phyloP scores from a whole-genome alignment of 1,140 invertebrate species.

The Drosophila albomicans region DNA sequence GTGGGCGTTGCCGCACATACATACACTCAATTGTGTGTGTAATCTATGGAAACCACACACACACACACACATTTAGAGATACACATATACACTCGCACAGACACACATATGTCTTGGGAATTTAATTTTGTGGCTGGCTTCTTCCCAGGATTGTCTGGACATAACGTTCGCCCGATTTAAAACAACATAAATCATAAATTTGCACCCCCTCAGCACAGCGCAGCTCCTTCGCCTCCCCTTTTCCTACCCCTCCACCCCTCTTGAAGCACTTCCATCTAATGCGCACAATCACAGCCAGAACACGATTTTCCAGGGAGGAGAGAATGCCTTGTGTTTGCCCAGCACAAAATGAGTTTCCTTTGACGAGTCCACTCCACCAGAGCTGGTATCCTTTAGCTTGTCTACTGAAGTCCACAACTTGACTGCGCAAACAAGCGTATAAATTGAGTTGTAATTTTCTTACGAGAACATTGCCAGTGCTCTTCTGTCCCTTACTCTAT shows the following conservation, averaged over 20 bases:
- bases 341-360: conserved; percentile 70
- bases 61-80: conserved; percentile 18
- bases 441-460: conserved; percentile 76
- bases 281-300: conserved; percentile 69
- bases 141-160: conserved; percentile 39
- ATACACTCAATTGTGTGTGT: conserved; percentile 52
- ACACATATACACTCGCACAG: not conserved
- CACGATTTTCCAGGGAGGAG: conserved; percentile 44
- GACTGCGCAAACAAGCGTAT: conserved; percentile 71
- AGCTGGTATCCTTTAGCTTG: conserved; percentile 10
- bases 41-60: conserved; percentile 64
- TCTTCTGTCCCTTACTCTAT: not conserved
- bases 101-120: conserved; percentile 47
- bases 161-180: conserved; percentile 52
- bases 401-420: conserved; percentile 16
- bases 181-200: conserved; percentile 70
- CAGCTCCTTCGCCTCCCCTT: not conserved
- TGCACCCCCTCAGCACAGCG: conserved; percentile 24
- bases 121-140: conserved; percentile 14
- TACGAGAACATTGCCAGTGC: conserved; percentile 28
- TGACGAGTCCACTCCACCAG: conserved; percentile 19
- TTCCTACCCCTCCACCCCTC: too few species aligned
- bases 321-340: conserved; percentile 51
- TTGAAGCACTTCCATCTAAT: conserved; percentile 50
- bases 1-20: conserved; percentile 57